Evolutionary conservation across 2,888 invertebrate species (phyloP).

Genomic region (Netelia virgata): DNA sequence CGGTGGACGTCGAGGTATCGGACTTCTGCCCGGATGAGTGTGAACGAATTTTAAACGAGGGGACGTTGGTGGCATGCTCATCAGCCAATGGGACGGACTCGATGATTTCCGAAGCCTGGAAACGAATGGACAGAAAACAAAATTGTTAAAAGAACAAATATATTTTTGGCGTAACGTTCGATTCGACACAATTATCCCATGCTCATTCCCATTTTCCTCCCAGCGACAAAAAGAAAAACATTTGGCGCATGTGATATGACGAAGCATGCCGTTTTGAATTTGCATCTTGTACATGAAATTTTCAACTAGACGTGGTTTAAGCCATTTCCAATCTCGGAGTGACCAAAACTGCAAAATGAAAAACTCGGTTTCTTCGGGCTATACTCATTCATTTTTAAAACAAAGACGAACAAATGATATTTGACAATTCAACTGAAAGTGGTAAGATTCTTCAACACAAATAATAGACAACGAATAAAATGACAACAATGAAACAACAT

Average conservation of each 20-base stretch:
- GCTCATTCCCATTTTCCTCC: background rate
- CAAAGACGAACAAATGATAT: background rate
- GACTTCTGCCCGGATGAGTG: conserved; percentile 81
- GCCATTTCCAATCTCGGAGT: no score
- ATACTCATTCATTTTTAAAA: no score
- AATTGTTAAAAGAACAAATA: background rate
- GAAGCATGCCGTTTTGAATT: background rate
- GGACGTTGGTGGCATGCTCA: conserved; percentile 85
- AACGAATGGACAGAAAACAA: conserved; percentile 61
- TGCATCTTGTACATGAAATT: no score
- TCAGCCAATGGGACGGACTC: conserved; percentile 88
- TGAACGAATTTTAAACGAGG: conserved; percentile 80
- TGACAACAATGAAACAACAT: conserved; percentile 60
- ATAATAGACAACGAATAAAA: conserved; percentile 15
- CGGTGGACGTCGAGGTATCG: conserved; percentile 83
- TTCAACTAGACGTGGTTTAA: no score
- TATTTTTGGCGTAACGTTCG: background rate
- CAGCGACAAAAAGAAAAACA: conserved; percentile 5
- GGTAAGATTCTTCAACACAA: conserved; percentile 10
- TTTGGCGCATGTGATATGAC: background rate
- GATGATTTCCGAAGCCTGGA: conserved; percentile 89
- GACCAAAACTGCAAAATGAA: no score
- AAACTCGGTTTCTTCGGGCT: no score
- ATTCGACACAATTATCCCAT: conserved; percentile 5
- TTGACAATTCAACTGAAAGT: conserved; percentile 12